These are phyloP conservation scores for Amniataba percoides DNA, from an alignment of 2,797 vertebrate genomes.

Conservation along the genomic window DNA sequence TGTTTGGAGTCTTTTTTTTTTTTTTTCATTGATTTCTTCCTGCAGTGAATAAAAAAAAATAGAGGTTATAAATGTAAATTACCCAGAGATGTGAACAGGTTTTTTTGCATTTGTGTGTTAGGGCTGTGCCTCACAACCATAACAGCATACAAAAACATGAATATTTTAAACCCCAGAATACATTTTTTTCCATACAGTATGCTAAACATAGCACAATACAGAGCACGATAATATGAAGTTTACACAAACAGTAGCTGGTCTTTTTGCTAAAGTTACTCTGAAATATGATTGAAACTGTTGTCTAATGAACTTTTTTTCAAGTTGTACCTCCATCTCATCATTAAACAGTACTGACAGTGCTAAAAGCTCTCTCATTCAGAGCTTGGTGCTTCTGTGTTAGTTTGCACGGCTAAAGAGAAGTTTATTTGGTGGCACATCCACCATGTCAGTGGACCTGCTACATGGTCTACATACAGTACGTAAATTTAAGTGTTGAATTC, in stretches of 20 bases:
- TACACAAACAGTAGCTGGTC: neutral
- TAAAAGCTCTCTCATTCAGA: too few species aligned
- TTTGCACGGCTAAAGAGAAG: too few species aligned
- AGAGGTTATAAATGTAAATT: neutral
- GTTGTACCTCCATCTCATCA: too few species aligned
- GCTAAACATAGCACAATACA: neutral
- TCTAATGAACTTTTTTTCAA: too few species aligned
- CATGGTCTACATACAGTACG: too few species aligned
- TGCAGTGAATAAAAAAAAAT: neutral
- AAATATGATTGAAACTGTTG: neutral
- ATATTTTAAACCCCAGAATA: neutral
- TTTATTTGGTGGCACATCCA: too few species aligned
- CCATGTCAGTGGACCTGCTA: too few species aligned
- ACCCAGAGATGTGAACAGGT: neutral
- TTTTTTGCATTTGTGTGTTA: slow-evolving; percentile 2
- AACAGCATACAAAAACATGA: neutral
- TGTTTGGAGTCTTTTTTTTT: neutral
- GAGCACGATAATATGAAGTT: slow-evolving; percentile 9
- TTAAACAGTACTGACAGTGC: too few species aligned
- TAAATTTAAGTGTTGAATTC: too few species aligned
- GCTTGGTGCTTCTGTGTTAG: too few species aligned
- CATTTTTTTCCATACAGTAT: neutral
- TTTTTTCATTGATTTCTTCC: neutral
- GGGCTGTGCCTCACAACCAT: neutral
- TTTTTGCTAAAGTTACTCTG: neutral